Evolutionary conservation across 2,113 vertebrate species (phyloP).

Genomic region (Ciconia maguari): DNA sequence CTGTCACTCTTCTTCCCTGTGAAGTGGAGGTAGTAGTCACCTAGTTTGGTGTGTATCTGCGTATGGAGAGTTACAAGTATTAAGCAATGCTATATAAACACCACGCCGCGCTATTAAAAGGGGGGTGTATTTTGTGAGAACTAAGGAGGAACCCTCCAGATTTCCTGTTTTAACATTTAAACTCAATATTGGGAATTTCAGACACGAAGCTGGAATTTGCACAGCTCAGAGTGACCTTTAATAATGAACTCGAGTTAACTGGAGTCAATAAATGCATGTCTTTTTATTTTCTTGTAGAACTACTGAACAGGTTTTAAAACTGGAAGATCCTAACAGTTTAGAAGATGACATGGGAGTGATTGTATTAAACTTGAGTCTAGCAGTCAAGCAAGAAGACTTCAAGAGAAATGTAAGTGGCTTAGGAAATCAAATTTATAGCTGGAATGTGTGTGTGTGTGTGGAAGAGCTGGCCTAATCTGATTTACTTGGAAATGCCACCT

Average conservation of each 20-base stretch:
- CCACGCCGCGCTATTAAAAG: background rate
- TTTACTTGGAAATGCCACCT: slow-evolving; percentile 18
- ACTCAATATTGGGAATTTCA: slow-evolving; percentile 48
- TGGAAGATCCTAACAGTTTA: slow-evolving; percentile 90
- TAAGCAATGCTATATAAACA: background rate
- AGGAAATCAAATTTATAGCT: slow-evolving; percentile 25
- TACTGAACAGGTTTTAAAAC: slow-evolving; percentile 79
- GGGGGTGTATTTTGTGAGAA: background rate
- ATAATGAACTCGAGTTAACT: slow-evolving; percentile 31
- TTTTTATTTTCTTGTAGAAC: slow-evolving; percentile 70
- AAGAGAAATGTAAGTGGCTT: slow-evolving; percentile 83
- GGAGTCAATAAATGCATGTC: slow-evolving; percentile 15
- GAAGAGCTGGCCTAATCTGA: background rate
- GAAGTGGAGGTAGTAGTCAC: background rate
- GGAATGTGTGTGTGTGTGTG: background rate
- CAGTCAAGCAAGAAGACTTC: slow-evolving; percentile 85
- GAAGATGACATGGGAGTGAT: slow-evolving; percentile 93
- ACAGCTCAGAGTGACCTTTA: slow-evolving; percentile 50
- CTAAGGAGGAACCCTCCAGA: background rate
- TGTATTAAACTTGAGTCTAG: slow-evolving; percentile 82
- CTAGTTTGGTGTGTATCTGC: background rate
- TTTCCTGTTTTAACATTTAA: slow-evolving; percentile 49
- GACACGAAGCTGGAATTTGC: slow-evolving; percentile 54
- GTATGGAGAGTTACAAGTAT: background rate
- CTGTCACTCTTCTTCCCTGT: background rate